Conservation (phyloP, 2,797 vertebrate genomes). For the Orestias chungarensis region DNA sequence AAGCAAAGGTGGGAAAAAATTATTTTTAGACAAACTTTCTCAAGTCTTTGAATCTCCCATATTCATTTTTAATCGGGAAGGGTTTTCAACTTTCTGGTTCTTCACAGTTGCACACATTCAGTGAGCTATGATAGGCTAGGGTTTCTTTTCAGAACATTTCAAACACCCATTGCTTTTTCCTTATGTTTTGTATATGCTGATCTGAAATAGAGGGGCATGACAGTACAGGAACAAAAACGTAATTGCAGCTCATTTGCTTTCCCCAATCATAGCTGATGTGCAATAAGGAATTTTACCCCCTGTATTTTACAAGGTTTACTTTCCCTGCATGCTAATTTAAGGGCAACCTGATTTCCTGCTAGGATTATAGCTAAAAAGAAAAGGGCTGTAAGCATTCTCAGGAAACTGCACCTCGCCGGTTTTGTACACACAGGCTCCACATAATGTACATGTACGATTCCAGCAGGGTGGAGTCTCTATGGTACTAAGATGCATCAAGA, state of each 20-base stretch:
- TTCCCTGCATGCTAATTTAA: constrained; percentile 56
- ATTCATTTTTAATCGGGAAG: constrained; percentile 3
- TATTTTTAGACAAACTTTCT: not conserved
- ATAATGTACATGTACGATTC: constrained; percentile 15
- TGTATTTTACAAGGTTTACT: constrained; percentile 33
- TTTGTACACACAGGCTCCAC: constrained; percentile 27
- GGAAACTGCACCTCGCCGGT: constrained; percentile 34
- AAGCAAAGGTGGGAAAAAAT: not conserved
- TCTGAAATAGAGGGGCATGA: constrained; percentile 15
- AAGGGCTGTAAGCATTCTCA: constrained; percentile 56
- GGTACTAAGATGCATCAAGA: constrained; percentile 16
- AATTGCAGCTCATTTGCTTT: constrained; percentile 37
- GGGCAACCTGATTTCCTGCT: constrained; percentile 39
- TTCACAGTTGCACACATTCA: constrained; percentile 21
- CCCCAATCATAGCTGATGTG: constrained; percentile 23
- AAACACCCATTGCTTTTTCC: not conserved
- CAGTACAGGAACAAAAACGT: constrained; percentile 14
- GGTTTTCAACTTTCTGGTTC: not conserved
- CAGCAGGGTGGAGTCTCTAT: constrained; percentile 16
- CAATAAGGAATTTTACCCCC: constrained; percentile 9
- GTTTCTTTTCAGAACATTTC: constrained; percentile 3
- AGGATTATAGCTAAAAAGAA: constrained; percentile 55
- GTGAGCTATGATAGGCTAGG: constrained; percentile 2
- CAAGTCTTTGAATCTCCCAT: not conserved
- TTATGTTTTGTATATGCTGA: constrained; percentile 21